A percentile compares a stretch with the other conserved stretches of the same genome.
phyloP scores from a whole-genome alignment of 64 coral and sea anemone species.

The Acropora tenuis region DNA sequence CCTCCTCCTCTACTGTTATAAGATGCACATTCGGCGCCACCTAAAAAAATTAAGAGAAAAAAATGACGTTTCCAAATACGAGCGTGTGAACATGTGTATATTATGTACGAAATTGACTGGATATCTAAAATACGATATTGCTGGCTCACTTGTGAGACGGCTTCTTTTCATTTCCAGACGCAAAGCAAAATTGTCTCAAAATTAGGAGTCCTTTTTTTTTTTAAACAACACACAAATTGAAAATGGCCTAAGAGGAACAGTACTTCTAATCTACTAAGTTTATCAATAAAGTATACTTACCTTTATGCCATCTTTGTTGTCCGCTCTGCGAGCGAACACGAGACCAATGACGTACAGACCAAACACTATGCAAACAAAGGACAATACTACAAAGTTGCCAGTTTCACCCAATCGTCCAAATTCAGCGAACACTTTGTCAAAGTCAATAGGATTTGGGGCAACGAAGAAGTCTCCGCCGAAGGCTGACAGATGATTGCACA shows the following conservation, averaged over 20 bases:
- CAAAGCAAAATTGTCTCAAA: not conserved
- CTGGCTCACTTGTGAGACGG: not conserved
- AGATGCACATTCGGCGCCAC: constrained; percentile 57
- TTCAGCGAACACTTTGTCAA: constrained; percentile 47
- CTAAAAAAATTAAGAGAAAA: not conserved
- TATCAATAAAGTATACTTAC: not conserved
- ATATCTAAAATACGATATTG: not conserved
- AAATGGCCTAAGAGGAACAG: too few species aligned
- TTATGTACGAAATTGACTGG: too few species aligned
- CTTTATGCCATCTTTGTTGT: constrained; percentile 58
- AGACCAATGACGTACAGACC: constrained; percentile 43
- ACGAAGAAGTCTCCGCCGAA: constrained; percentile 77
- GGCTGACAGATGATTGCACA: constrained; percentile 66
- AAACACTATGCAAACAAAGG: constrained; percentile 47
- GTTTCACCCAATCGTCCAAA: constrained; percentile 26
- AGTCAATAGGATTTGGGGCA: constrained; percentile 72
- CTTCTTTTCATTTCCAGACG: not conserved
- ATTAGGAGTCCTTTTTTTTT: not conserved
- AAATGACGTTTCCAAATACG: too few species aligned
- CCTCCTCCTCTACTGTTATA: constrained; percentile 19
- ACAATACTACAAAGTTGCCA: constrained; percentile 60
- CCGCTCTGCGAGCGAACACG: constrained; percentile 60
- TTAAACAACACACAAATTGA: too few species aligned
- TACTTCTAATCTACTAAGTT: not conserved
- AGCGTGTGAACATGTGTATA: too few species aligned